Conservation (phyloP, 2,113 vertebrate genomes). For the Taurulus bubalis region DNA sequence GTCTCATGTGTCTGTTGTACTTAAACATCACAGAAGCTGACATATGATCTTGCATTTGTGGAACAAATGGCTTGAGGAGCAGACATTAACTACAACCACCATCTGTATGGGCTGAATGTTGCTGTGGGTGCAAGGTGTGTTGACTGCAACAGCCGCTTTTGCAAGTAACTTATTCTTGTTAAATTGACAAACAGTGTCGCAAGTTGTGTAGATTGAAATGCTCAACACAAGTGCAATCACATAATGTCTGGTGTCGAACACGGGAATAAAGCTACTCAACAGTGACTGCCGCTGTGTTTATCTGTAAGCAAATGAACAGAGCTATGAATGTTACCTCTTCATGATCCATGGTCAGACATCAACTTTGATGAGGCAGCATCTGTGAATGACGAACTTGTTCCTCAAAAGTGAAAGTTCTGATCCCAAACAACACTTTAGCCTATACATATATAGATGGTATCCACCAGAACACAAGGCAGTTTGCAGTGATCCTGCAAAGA, state of each 20-base stretch:
- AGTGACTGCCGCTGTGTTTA: neutral
- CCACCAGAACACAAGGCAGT: neutral
- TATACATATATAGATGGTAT: slow-evolving; percentile 26
- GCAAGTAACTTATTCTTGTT: neutral
- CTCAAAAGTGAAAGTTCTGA: slow-evolving; percentile 12
- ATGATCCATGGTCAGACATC: slow-evolving; percentile 69
- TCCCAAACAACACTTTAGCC: slow-evolving; percentile 1
- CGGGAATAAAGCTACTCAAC: neutral
- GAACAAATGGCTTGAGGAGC: slow-evolving; percentile 6
- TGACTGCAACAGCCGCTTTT: neutral
- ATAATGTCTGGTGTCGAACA: neutral
- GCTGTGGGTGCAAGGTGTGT: neutral
- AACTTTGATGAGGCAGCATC: slow-evolving; percentile 47
- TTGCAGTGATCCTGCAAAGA: neutral
- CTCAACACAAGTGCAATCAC: neutral
- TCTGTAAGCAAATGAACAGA: slow-evolving; percentile 4
- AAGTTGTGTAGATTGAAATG: neutral
- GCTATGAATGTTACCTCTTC: slow-evolving; percentile 65
- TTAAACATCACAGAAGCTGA: slow-evolving; percentile 53
- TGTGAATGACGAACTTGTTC: slow-evolving; percentile 36
- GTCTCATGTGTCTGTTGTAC: slow-evolving; percentile 49
- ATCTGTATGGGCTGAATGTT: neutral
- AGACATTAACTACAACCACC: neutral
- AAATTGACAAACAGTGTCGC: neutral
- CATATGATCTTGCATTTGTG: neutral